Conservation (phyloP, 2,888 invertebrate genomes). For the Drosophila leonis region DNA sequence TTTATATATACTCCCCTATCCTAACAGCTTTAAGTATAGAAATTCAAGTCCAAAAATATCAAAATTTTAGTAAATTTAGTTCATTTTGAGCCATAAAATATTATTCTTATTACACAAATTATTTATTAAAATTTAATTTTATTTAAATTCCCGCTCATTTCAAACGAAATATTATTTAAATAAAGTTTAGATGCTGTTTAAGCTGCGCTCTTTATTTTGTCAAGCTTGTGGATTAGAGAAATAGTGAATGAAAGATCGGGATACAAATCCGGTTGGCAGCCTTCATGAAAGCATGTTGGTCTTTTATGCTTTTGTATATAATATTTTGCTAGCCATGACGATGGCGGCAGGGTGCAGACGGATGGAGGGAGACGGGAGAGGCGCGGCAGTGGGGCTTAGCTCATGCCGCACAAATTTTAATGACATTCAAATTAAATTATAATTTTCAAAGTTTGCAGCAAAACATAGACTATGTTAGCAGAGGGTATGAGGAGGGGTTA, state of each 20-base stretch:
- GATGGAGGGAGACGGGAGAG: background rate
- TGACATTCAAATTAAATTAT: conserved; percentile 79
- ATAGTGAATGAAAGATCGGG: conserved; percentile 3
- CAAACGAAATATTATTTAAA: background rate
- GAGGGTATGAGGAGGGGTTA: background rate
- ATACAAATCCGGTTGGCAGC: conserved; percentile 5
- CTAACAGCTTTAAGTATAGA: too few species aligned
- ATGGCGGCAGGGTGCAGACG: conserved; percentile 1
- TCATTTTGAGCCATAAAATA: too few species aligned
- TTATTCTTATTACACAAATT: too few species aligned
- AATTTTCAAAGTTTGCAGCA: conserved; percentile 73
- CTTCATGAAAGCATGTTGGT: conserved; percentile 9
- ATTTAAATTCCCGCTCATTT: background rate
- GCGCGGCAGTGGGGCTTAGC: conserved; percentile 6
- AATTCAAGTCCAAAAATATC: too few species aligned
- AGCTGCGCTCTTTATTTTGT: background rate
- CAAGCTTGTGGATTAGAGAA: background rate
- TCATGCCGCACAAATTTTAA: conserved; percentile 70
- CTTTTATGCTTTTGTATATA: conserved; percentile 19
- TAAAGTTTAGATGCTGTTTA: background rate
- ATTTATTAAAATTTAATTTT: too few species aligned
- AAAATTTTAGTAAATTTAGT: too few species aligned
- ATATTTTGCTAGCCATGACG: conserved; percentile 6
- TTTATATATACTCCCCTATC: too few species aligned
- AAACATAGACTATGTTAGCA: conserved; percentile 14